Percentiles rank a stretch among this genome's conserved stretches.
phyloP scores from a whole-genome alignment of 92 coral and sea anemone genomes.

The Parazoanthus darwini region DNA sequence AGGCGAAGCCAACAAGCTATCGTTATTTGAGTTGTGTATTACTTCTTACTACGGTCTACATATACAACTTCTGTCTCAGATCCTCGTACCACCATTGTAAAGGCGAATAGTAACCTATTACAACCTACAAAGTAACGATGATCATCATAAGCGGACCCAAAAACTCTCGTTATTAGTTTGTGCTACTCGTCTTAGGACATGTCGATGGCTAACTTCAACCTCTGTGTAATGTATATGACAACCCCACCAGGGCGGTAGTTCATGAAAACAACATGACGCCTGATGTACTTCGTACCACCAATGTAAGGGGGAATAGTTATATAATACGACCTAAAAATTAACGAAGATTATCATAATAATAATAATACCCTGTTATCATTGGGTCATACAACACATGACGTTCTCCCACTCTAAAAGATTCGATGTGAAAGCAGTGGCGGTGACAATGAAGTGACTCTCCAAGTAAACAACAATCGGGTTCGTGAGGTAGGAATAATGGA shows the following conservation, averaged over 20 bases:
- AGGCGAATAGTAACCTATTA: neutral
- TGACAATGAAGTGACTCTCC: slow-evolving; percentile 8
- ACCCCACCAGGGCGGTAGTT: neutral
- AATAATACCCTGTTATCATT: neutral
- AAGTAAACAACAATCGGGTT: slow-evolving; percentile 3
- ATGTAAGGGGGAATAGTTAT: neutral
- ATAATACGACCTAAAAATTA: neutral
- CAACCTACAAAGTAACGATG: slow-evolving; percentile 12
- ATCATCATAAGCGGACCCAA: slow-evolving; percentile 2
- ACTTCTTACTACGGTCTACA: slow-evolving; percentile 3
- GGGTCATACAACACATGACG: slow-evolving; percentile 5
- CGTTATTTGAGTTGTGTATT: slow-evolving; percentile 6
- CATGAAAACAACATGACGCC: slow-evolving; percentile 8
- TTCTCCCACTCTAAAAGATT: neutral
- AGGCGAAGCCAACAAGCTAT: slow-evolving; percentile 7
- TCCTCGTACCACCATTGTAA: slow-evolving; percentile 8
- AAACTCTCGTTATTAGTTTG: too few species aligned
- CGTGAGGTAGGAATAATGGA: neutral
- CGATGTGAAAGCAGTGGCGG: neutral
- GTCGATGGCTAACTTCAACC: slow-evolving; percentile 11
- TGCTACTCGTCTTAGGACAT: slow-evolving; percentile 5
- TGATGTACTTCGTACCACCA: neutral
- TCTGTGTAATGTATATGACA: slow-evolving; percentile 10
- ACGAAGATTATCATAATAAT: neutral
- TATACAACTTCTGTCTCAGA: slow-evolving; percentile 3